Percentiles rank a stretch among this genome's conserved stretches.
These are phyloP conservation scores for Caenorhabditis sp. DNA, from an alignment of 2,888 invertebrate species.

Conservation along the genomic window DNA sequence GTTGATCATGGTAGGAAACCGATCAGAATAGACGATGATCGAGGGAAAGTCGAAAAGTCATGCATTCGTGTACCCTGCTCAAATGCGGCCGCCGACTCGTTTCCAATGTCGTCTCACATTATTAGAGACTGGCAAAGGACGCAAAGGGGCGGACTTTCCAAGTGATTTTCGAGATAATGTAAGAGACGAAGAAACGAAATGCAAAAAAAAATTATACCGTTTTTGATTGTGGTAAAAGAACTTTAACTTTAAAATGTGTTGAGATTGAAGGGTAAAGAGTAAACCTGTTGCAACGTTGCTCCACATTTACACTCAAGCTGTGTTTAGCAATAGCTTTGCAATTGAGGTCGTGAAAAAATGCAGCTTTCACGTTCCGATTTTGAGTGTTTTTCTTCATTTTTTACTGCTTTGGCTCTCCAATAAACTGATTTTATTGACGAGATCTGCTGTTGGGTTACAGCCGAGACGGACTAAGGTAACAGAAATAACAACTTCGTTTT, in stretches of 20 bases:
- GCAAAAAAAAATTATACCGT: constrained; percentile 26
- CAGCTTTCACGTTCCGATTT: no score
- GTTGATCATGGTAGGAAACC: constrained; percentile 36
- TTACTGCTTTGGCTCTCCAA: no score
- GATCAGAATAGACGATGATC: constrained; percentile 53
- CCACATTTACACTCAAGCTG: no score
- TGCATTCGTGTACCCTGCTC: constrained; percentile 26
- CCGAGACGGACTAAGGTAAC: not conserved
- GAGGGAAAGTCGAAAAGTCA: constrained; percentile 48
- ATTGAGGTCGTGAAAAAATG: no score
- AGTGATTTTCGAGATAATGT: constrained; percentile 43
- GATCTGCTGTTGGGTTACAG: not conserved
- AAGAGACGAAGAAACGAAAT: not conserved
- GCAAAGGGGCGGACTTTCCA: constrained; percentile 17
- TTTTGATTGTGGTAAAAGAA: no score
- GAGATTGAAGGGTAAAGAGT: no score
- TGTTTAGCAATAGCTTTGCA: no score
- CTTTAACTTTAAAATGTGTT: no score
- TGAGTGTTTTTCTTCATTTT: no score
- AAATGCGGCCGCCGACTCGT: constrained; percentile 16
- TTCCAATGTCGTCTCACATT: constrained; percentile 27
- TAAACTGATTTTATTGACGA: no score
- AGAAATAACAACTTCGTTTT: not conserved
- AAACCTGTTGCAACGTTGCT: no score
- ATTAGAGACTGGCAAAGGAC: constrained; percentile 1